Conservation (phyloP, 1,140 invertebrate genomes). For the Phymastichus coffea region DNA sequence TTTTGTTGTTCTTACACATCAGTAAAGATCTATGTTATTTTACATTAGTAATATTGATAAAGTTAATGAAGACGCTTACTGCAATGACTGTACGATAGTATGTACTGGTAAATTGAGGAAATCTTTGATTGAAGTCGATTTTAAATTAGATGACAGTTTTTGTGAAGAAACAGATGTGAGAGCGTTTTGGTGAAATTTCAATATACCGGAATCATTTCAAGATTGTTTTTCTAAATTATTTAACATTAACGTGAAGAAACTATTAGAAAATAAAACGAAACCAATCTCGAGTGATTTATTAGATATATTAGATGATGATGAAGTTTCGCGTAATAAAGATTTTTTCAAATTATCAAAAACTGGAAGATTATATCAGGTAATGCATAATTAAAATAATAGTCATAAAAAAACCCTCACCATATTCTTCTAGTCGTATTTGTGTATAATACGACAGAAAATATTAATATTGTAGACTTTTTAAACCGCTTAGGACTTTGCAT, state of each 20-base stretch:
- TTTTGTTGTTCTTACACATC: too few species aligned
- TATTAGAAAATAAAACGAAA: too few species aligned
- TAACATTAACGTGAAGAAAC: background rate
- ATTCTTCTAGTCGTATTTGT: background rate
- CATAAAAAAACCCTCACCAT: background rate
- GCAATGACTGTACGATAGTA: background rate
- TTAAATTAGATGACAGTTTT: conserved; percentile 21
- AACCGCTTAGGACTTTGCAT: background rate
- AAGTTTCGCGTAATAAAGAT: too few species aligned
- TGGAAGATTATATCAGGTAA: background rate
- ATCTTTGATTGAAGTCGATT: background rate
- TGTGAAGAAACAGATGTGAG: conserved; percentile 13
- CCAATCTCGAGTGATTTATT: too few species aligned
- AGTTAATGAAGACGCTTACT: background rate
- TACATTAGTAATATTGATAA: too few species aligned
- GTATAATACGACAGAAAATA: background rate
- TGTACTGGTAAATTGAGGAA: conserved; percentile 2
- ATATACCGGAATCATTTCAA: conserved; percentile 6
- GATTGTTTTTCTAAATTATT: conserved; percentile 18
- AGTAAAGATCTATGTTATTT: too few species aligned
- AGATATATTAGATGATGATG: too few species aligned
- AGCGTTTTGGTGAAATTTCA: background rate
- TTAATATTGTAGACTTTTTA: background rate
- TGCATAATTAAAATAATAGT: background rate
- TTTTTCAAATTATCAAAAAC: background rate